Evolutionary conservation across 1,140 invertebrate genomes (phyloP).

Genomic region (Drosophila novamexicana): DNA sequence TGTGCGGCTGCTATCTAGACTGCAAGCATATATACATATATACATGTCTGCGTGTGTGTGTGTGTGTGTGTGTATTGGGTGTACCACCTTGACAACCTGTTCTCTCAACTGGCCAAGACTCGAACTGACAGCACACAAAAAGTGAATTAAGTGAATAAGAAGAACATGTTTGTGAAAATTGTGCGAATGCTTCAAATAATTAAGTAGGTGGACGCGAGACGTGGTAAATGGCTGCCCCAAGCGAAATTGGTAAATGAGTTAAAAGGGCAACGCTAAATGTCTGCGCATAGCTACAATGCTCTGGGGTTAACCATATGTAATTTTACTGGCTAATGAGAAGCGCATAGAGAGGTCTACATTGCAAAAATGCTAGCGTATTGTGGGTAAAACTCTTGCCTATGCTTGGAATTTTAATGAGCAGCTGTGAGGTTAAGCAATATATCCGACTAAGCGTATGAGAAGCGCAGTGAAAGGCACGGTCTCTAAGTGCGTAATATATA

Average conservation of each 20-base stretch:
- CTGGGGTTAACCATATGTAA: conserved; percentile 54
- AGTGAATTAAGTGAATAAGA: conserved; percentile 82
- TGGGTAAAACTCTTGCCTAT: conserved; percentile 35
- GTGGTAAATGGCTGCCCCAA: conserved; percentile 4
- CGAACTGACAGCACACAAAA: conserved; percentile 56
- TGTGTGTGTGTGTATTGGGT: conserved; percentile 56
- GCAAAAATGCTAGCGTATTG: conserved; percentile 21
- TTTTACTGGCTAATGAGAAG: conserved; percentile 57
- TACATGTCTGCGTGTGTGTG: conserved; percentile 4
- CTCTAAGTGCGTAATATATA: background rate
- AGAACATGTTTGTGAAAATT: conserved; percentile 81
- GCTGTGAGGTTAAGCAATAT: conserved; percentile 1
- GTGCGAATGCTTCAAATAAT: conserved; percentile 80
- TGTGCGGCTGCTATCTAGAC: conserved; percentile 51
- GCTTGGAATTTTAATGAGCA: conserved; percentile 61
- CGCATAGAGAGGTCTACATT: conserved; percentile 6
- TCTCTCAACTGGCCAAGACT: conserved; percentile 50
- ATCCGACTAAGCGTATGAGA: background rate
- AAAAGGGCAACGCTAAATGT: conserved; percentile 26
- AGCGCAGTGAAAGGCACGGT: background rate
- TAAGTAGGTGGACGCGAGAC: conserved; percentile 73
- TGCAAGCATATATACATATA: conserved; percentile 10
- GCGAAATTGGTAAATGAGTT: conserved; percentile 35
- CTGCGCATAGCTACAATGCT: conserved; percentile 6
- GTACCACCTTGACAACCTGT: conserved; percentile 71